Evolutionary conservation across 2,888 invertebrate genomes (phyloP).

Genomic region (Pseudococcus longispinus): DNA sequence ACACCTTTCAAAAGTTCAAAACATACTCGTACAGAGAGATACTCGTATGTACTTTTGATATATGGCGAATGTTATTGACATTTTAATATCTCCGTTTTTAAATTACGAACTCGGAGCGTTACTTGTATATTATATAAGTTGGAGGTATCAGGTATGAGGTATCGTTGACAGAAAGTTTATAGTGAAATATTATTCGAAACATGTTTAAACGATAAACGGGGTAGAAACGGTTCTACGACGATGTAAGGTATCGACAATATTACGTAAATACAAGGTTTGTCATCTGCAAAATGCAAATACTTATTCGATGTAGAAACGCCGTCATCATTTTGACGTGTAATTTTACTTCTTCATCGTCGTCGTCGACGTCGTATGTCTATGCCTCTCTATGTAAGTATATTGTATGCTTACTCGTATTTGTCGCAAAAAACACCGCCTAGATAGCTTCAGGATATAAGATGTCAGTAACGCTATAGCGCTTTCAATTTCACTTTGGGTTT

Average conservation of each 20-base stretch:
- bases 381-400: too few species aligned
- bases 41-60: background rate
- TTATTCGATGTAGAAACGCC: background rate
- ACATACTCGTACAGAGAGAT: background rate
- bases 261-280: background rate
- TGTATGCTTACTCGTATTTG: background rate
- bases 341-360: background rate
- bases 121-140: background rate
- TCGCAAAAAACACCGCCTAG: background rate
- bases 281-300: background rate
- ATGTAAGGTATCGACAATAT: background rate
- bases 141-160: background rate
- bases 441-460: background rate
- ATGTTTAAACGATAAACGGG: slow-evolving; percentile 7
- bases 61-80: slow-evolving; percentile 35
- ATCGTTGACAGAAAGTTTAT: background rate
- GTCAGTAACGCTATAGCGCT: slow-evolving; percentile 7
- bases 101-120: background rate
- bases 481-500: background rate
- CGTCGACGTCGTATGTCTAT: too few species aligned
- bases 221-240: too few species aligned
- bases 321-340: background rate
- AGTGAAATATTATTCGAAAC: background rate
- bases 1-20: background rate
- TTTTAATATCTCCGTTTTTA: slow-evolving; percentile 20